These are phyloP conservation scores for Gymnocheta viridis DNA, from an alignment of 2,888 invertebrate species.

Conservation along the genomic window DNA sequence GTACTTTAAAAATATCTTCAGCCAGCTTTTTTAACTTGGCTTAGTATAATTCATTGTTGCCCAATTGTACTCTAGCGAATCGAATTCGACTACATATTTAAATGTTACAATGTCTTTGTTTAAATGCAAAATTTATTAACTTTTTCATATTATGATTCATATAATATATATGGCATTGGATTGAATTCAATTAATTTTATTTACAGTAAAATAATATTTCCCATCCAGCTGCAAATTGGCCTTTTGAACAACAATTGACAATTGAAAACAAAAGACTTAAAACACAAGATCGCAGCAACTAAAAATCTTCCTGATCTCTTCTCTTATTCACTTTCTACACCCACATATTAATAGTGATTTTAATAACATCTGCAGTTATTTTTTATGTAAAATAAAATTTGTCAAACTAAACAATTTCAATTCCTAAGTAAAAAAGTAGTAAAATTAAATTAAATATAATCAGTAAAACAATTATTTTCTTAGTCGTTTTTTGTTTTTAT, in stretches of 20 bases:
- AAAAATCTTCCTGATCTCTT: background rate
- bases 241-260: constrained; percentile 20
- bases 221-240: constrained; percentile 25
- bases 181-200: constrained; percentile 20
- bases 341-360: background rate
- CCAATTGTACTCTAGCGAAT: too few species aligned
- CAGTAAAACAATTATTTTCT: too few species aligned
- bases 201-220: background rate
- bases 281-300: background rate
- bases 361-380: background rate
- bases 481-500: too few species aligned
- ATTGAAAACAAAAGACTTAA: constrained; percentile 58
- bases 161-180: background rate
- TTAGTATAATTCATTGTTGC: too few species aligned
- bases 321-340: background rate
- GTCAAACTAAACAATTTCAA: constrained; percentile 41
- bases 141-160: background rate
- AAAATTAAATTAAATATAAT: too few species aligned
- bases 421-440: background rate
- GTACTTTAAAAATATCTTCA: too few species aligned
- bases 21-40: too few species aligned
- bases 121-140: too few species aligned
- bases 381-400: constrained; percentile 2
- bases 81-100: too few species aligned
- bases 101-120: too few species aligned